Evolutionary conservation across 2,888 invertebrate genomes (phyloP), one percentile per base, ranked within the genome.

Genomic region (Dorcus hopei): DNA sequence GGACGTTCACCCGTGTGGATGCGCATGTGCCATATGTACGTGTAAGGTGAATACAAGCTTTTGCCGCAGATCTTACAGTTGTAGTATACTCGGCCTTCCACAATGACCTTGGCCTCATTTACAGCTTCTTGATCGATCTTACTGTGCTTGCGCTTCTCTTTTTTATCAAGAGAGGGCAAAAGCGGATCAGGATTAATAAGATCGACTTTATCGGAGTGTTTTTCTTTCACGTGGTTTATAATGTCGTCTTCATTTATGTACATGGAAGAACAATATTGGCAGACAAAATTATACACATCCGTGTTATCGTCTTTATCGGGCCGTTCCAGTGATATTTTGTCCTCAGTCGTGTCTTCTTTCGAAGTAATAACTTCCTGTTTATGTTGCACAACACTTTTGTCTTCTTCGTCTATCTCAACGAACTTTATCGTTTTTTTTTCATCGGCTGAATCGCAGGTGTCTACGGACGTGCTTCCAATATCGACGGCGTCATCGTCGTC

Each of bases 1-100:
- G 87, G 85, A 49, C 85, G 79, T 74, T 87, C 87, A 2, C 86
- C 87, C 6, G 86, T 84, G 71, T 87, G 87, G 55, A 87, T 87
- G 9, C 86, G 79, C 70, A 80, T 78, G 70, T 87, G 87, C 79
- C 83, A 84, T 45, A 82, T 74, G 69, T 83, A 86, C 0, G 87
- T 85, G 72, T 86, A 85, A 3, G 84, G 77, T 0, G 87, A 85
- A 66, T 83, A 82, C 23, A 87, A 74, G 61, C 80, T 81, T 70
- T 85, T 85, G 0, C 83, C 83, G 70, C 87, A 87, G 11, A 79
- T 75, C 43, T 75, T 77, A 68, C 87, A 87, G 48, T 80, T 79
- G 70, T 84, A 87, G 66, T 79, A 83, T 7, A 80, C 73, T 60
- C 81, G 81, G 0, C 83, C 85, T 66, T 83, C 80, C 0, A 80